These are phyloP conservation scores for Parus major DNA, from an alignment of 2,113 vertebrate species.

Conservation along the genomic window DNA sequence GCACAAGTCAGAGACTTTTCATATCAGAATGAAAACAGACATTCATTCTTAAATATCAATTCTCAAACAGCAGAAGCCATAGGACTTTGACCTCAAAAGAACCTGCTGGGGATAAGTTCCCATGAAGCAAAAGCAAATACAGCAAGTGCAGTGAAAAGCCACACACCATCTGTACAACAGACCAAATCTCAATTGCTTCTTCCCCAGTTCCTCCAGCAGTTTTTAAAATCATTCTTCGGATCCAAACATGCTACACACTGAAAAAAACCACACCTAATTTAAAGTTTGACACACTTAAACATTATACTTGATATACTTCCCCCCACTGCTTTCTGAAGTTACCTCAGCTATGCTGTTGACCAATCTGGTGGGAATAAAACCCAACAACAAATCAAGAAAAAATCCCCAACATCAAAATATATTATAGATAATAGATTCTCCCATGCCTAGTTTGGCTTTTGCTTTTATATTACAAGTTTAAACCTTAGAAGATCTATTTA, in stretches of 20 bases:
- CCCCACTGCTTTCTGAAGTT: not conserved
- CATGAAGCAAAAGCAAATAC: not conserved
- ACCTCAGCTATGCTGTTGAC: not conserved
- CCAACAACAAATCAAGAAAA: not conserved
- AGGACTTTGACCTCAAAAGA: not conserved
- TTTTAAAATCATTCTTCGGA: not conserved
- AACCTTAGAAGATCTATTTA: not conserved
- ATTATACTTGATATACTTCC: not conserved
- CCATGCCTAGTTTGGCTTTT: not conserved
- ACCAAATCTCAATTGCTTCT: not conserved
- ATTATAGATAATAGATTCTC: not conserved
- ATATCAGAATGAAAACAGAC: not conserved
- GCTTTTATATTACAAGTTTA: not conserved
- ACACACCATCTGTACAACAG: not conserved
- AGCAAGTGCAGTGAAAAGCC: not conserved
- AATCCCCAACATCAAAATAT: not conserved
- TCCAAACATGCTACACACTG: not conserved
- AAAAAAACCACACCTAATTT: not conserved
- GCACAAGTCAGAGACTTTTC: not conserved
- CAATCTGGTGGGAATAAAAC: accelerated
- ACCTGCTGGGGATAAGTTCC: not conserved
- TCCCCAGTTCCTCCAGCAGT: not conserved
- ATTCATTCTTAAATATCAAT: not conserved
- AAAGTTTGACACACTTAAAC: not conserved
- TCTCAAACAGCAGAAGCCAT: not conserved